phyloP scores from a whole-genome alignment of 2,888 invertebrate genomes.

The Anthophora plumipes region DNA sequence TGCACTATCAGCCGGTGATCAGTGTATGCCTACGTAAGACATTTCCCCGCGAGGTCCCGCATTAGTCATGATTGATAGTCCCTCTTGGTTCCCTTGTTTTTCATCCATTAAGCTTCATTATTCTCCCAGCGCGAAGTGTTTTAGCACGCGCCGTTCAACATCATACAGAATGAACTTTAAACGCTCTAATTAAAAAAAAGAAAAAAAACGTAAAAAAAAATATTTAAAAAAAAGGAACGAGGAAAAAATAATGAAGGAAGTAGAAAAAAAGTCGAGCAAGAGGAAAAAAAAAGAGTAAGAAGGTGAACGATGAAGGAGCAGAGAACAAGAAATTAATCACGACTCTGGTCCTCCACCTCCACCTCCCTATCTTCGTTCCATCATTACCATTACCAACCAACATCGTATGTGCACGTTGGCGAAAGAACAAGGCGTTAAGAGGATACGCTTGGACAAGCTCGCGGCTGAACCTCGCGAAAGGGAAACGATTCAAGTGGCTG shows the following conservation, averaged over 20 bases:
- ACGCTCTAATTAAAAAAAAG: conserved; percentile 9
- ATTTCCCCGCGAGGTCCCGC: conserved; percentile 56
- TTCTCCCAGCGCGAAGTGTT: conserved; percentile 51
- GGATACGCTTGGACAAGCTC: conserved; percentile 25
- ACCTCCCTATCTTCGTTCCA: background rate
- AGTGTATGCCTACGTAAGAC: conserved; percentile 61
- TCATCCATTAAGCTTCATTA: conserved; percentile 68
- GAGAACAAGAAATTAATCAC: conserved; percentile 6
- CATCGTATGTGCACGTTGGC: too few relatives aligned
- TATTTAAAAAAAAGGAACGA: rapidly evolving
- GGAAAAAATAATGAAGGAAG: background rate
- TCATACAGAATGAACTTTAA: conserved; percentile 13
- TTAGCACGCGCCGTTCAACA: conserved; percentile 29
- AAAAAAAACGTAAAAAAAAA: background rate
- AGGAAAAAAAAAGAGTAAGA: background rate
- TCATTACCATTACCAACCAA: too few relatives aligned
- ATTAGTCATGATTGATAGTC: conserved; percentile 70
- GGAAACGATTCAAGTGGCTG: conserved; percentile 43
- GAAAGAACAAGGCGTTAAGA: conserved; percentile 26
- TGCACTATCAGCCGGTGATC: conserved; percentile 63
- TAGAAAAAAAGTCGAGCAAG: background rate
- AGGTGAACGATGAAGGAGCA: background rate
- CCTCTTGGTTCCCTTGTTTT: conserved; percentile 61
- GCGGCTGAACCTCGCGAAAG: conserved; percentile 13
- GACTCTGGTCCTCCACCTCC: background rate